phyloP scores from a whole-genome alignment of 2,113 vertebrate genomes.

The Mesitornis unicolor region DNA sequence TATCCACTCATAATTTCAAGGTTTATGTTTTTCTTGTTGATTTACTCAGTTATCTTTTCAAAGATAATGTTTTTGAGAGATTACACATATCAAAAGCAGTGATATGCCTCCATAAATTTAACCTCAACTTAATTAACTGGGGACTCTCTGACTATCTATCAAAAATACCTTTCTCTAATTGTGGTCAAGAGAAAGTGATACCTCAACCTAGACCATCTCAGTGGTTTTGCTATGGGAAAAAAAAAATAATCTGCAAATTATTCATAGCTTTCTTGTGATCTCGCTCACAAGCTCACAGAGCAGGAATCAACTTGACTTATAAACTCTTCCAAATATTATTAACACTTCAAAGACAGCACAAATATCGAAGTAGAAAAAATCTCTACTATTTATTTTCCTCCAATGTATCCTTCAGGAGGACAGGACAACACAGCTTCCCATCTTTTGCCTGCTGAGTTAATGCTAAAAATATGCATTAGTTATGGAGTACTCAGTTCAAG shows the following conservation, averaged over 20 bases:
- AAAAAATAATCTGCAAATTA: neutral
- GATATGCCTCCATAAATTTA: neutral
- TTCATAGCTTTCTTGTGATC: neutral
- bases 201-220: neutral
- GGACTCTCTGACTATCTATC: neutral
- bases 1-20: neutral
- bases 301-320: neutral
- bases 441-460: neutral
- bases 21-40: neutral
- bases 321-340: slow-evolving; percentile 15
- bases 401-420: neutral
- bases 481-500: neutral
- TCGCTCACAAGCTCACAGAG: neutral
- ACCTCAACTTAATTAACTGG: neutral
- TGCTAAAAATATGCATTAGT: neutral
- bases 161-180: neutral
- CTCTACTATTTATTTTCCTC: neutral
- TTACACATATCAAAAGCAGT: neutral
- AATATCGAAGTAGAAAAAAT: neutral
- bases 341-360: slow-evolving; percentile 2
- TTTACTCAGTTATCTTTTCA: neutral
- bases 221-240: neutral
- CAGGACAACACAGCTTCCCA: neutral
- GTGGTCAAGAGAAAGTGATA: neutral
- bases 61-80: neutral